Conservation (phyloP, 2,113 vertebrate species). For the Cisticola juncidis region DNA sequence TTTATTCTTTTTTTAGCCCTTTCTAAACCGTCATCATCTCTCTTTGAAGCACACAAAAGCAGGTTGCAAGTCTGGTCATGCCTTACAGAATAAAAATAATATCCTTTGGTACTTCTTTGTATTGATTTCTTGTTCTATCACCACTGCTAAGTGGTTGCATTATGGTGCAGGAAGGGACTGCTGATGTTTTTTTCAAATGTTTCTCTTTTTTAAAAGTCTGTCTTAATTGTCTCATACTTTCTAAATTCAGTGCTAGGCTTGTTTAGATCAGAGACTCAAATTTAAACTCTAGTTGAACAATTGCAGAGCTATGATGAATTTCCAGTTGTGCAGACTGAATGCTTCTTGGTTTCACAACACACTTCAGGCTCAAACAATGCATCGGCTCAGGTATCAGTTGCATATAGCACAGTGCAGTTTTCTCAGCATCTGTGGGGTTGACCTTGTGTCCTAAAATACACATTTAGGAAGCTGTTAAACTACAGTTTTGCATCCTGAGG, state of each 20-base stretch:
- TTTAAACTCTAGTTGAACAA: neutral
- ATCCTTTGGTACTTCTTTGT: neutral
- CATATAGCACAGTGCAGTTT: neutral
- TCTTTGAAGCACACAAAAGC: neutral
- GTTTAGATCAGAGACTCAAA: neutral
- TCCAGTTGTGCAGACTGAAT: neutral
- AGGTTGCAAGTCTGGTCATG: neutral
- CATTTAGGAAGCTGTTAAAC: neutral
- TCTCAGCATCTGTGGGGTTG: neutral
- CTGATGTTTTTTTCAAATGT: slow-evolving; percentile 15
- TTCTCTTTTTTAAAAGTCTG: neutral
- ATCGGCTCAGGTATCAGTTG: neutral
- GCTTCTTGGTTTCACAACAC: neutral
- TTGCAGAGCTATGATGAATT: neutral
- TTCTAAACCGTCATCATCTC: neutral
- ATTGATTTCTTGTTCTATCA: slow-evolving; percentile 44
- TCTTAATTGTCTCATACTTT: neutral
- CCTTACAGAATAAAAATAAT: slow-evolving; percentile 26
- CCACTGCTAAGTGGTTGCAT: slow-evolving; percentile 1
- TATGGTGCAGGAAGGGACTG: neutral
- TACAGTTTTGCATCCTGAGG: neutral
- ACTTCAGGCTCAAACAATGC: rapidly evolving
- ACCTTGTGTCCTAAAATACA: neutral
- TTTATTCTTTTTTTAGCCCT: neutral
- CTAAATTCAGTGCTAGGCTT: neutral